Percentiles rank a stretch among this genome's conserved stretches.
Conservation (phyloP, 64 coral and sea anemone genomes). For the Pachyseris speciosa region DNA sequence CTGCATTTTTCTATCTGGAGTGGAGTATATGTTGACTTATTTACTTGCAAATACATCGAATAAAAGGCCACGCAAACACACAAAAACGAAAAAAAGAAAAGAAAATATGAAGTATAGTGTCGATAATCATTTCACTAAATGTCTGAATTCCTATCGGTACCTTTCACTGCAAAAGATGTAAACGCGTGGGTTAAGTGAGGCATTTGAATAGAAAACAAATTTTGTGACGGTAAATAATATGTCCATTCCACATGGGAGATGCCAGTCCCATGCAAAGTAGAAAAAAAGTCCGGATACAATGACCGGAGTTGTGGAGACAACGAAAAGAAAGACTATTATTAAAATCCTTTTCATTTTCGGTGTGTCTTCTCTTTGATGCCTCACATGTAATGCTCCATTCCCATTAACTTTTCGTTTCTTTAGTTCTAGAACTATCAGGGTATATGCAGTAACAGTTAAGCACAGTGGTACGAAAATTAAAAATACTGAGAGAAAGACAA, state of each 20-base stretch:
- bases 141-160: slow-evolving; percentile 46
- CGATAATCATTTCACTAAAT: too few species aligned
- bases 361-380: slow-evolving; percentile 41
- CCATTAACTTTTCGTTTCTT: background rate
- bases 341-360: slow-evolving; percentile 15
- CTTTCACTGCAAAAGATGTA: slow-evolving; percentile 61
- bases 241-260: background rate
- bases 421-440: background rate
- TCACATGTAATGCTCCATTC: background rate
- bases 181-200: slow-evolving; percentile 46
- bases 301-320: slow-evolving; percentile 25
- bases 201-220: slow-evolving; percentile 30
- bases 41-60: too few species aligned
- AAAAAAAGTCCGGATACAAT: background rate
- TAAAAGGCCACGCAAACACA: too few species aligned
- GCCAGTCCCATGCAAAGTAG: background rate
- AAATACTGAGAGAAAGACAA: background rate
- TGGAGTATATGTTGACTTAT: too few species aligned
- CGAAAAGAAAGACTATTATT: background rate
- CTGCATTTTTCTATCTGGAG: too few species aligned
- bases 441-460: background rate
- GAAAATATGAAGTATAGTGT: too few species aligned
- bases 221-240: background rate
- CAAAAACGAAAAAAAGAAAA: too few species aligned
- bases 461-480: background rate